Base-by-base conservation (phyloP, 2,888 invertebrate genomes). In the Leptinotarsa haldemani region DNA sequence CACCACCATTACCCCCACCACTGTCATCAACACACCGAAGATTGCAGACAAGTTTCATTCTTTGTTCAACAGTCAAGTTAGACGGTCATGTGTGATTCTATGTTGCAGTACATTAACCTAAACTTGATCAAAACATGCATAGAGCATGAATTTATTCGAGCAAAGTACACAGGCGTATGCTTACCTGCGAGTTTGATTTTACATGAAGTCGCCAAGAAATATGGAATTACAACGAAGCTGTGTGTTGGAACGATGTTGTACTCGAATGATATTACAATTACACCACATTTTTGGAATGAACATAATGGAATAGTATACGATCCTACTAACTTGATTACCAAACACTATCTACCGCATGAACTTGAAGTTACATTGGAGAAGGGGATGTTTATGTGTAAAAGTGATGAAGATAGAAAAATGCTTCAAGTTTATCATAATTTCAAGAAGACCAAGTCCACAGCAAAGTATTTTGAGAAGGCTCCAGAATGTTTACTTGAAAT, bases 381-480 rank as follows among this genome's bases (percentile, higher is more conserved):
- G 52, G 52, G 52, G 52, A 18, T 52, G 18, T 52, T 52, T n/a
- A 52, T 52, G 52, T n/a, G 52, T n/a, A 52, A 52, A 16, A 52
- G 16, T 52, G 52, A n/a, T 16, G 52, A n/a, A 52, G 52, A 52
- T 52, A 16, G 16, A 15, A 52, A 52, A 52, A 52, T 52, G 52
- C 15, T n/a, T 5, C 16, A 52, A 7, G n/a, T 15, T 52, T 52
- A 52, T 52, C n/a, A 52, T 52, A 48, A 7, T 52, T 52, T 52
- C 52, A 52, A 52, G 52, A 52, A 52, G 52, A 52, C 15, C 4
- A 52, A 52, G 52, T 52, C 52, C 52, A 52, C 52, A 18, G n/a
- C n/a, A 52, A 52, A 52, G 52, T 52, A 52, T 52, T 52, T 52
- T 15, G 52, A 52, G 15, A n/a, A n/a, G n/a, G 52, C 52, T 16